These are phyloP conservation scores for Gambusia holbrooki DNA, from an alignment of 2,113 vertebrate species.

Conservation along the genomic window DNA sequence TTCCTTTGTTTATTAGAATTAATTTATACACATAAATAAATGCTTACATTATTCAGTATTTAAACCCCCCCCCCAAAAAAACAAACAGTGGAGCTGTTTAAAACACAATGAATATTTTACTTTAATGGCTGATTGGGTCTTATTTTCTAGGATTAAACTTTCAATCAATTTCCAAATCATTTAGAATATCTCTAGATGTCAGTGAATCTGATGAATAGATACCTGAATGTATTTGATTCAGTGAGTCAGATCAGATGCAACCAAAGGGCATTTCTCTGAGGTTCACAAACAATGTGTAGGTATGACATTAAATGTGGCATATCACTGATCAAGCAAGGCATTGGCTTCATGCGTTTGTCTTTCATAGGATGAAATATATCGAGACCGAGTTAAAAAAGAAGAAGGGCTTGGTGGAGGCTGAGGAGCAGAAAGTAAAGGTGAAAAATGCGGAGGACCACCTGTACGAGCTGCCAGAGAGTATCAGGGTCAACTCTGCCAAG, in stretches of 20 bases:
- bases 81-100: too few relatives aligned
- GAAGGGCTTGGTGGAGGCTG: conserved; percentile 92
- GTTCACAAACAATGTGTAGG: background rate
- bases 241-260: background rate
- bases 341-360: background rate
- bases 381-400: conserved; percentile 97
- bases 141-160: background rate
- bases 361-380: conserved; percentile 98
- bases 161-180: background rate
- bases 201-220: background rate
- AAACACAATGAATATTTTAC: too few relatives aligned
- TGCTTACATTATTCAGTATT: background rate
- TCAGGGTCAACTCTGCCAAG: conserved; percentile 94
- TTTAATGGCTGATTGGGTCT: background rate
- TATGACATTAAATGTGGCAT: background rate
- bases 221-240: background rate
- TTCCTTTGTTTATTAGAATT: background rate
- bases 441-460: conserved; percentile 95
- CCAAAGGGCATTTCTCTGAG: background rate
- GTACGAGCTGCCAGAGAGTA: conserved; percentile 94
- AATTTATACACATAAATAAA: background rate
- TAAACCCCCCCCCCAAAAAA: too few relatives aligned
- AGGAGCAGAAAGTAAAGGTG: conserved; percentile 91
- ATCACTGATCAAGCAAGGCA: background rate
- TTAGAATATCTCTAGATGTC: background rate